Base-by-base conservation (phyloP, 2,797 vertebrate genomes). In the Paramormyrops hopkinsi region DNA sequence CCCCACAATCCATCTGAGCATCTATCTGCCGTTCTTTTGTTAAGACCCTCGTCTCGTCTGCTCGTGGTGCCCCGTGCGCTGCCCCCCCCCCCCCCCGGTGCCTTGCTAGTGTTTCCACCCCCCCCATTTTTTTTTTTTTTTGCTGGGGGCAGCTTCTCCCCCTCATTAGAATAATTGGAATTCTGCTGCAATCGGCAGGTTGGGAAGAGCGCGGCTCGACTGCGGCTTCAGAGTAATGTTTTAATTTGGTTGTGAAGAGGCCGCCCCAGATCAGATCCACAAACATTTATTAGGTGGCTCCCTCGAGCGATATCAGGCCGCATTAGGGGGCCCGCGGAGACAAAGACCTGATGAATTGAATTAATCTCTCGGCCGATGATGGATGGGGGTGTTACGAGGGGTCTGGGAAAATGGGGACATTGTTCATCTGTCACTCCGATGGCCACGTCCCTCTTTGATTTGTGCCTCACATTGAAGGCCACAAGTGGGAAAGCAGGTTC, bases 361-460 rank as follows among this genome's bases (percentile, higher is more conserved):
- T 95, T 95, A 95, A 95, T 95, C 94, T 96, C 94, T 90, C 90
- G 89, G 88, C 90, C 88, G 4, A 91, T 96, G 95, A 96, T 96
- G 93, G 96, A 96, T 96, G 94, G 95, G 93, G 91, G 94, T 94
- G 95, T 96, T 96, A 93, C 92, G 93, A 94, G 94, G 69, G 93
- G 93, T 94, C 94, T 88, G 93, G 94, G 92, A 95, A 95, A 95
- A 95, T 92, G 84, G 94, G 92, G 91, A 93, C 94, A 95, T 96
- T 96, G 95, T 96, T 96, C 95, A 95, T 95, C 94, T 96, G 95
- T 96, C 96, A 96, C 95, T 96, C 94, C 90, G 93, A 96, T 95
- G 94, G 95, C 93, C 94, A 94, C 93, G 92, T 94, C 93, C 92
- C 93, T 93, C 93, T 95, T 95, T 96, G 95, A 96, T 95, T 95